Conservation (phyloP, 2,888 invertebrate species). For the Xestia sexstrigata region DNA sequence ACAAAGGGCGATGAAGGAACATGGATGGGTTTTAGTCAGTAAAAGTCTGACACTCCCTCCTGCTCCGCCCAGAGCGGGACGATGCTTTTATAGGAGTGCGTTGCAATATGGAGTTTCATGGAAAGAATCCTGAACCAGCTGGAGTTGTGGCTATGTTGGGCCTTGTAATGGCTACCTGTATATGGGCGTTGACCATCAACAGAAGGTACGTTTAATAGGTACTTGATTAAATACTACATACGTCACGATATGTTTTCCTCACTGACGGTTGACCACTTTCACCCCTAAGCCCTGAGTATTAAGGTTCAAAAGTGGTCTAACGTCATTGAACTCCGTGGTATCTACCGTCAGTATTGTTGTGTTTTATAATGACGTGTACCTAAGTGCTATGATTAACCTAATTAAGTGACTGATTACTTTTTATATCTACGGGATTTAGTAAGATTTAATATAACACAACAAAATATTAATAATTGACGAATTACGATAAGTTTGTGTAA, state of each 20-base stretch:
- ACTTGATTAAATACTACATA: neutral
- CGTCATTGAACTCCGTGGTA: neutral
- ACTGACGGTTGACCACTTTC: neutral
- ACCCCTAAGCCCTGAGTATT: neutral
- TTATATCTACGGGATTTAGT: conserved; percentile 30
- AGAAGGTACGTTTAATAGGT: neutral
- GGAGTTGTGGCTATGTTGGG: neutral
- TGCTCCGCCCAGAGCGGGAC: too few species aligned
- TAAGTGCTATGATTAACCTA: conserved; percentile 20
- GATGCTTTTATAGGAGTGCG: neutral
- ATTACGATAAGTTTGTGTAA: conserved; percentile 17
- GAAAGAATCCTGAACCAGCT: neutral
- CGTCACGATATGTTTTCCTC: neutral
- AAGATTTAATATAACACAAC: conserved; percentile 18
- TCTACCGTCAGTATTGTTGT: neutral
- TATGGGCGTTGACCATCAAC: neutral
- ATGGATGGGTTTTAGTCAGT: too few species aligned
- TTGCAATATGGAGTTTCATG: neutral
- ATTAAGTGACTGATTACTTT: conserved; percentile 32
- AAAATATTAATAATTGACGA: neutral
- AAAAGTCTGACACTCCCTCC: too few species aligned
- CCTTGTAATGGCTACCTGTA: neutral
- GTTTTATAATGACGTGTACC: conserved; percentile 3
- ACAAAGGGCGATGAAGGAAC: too few species aligned
- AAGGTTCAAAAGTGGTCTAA: neutral